Base-by-base conservation (phyloP, 2,888 invertebrate species). In the Leptinotarsa tumamoca region DNA sequence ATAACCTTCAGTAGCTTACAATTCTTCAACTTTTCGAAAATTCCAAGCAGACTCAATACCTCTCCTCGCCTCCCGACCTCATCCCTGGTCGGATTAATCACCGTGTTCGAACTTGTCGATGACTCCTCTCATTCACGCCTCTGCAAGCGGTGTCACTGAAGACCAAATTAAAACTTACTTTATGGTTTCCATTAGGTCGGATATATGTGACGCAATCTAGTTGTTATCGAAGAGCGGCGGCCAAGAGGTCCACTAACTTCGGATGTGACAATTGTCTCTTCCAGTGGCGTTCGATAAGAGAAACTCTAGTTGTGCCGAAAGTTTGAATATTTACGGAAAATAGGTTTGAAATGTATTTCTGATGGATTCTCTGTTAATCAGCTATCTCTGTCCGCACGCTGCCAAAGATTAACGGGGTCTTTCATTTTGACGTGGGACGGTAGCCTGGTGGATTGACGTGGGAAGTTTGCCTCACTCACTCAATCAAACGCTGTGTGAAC, bases 91-190 rank as follows among this genome's bases (percentile, higher is more conserved):
- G 58, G 72, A 23, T 21, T 63, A 72, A 78, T 78, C 71, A 75
- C 76, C 74, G 78, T 80, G 80, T 80, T 79, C 80, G 77, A 81
- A 80, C 58, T 71, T 54, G 69, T 70, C 70, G 69, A 74, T 73
- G 69, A 76, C 68, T 73, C 80, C 79, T 74, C 81, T 79, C 76
- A 76, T 81, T 82, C 80, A 85, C 85, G 85, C 84, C 85, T 85
- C 83, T 84, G 84, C 83, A 82, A 78, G 79, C 75, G 78, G 82
- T 84, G 84, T 84, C 83, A 80, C 78, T 80, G 80, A 81, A 79
- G 78, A 83, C 85, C 85, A 85, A 86, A 86, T 86, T 86, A 85
- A 86, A 84, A 82, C 85, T 63, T 85, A 86, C 82, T 87, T 86
- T 86, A 87, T 84, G 82, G 83, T 77, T 78, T 85, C 86, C 87